Base-by-base conservation (phyloP, 2,888 invertebrate species). In the Hydraecia micacea region DNA sequence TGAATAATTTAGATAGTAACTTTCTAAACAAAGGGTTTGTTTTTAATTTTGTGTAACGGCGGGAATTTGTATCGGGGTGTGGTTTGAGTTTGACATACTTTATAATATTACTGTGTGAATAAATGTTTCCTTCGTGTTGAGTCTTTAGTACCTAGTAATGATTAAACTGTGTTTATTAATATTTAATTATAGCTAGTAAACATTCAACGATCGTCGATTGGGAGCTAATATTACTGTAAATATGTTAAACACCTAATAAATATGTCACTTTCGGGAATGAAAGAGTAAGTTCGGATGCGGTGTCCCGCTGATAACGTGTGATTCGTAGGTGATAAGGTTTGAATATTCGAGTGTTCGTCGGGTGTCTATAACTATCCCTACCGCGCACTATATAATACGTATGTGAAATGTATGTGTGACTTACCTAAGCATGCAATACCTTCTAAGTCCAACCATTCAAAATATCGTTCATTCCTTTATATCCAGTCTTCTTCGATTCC, bases 401-500 rank as follows among this genome's bases (percentile, higher is more conserved):
- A 58, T 79, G 69, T 75, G 65, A 75, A 81, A 77, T 80, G 81
- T 83, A 81, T 67, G 72, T 65, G 75, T 83, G 79, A 66, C 81
- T 87, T 87, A 90, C 70, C 84, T 90, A 90, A 75, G 75, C 87
- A 90, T 89, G 90, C 90, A 90, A 80, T 90, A 90, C 65, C 78
- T 74, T 79, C 83, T 90, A 88, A 86, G 75, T 73, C 90, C 90
- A 87, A 89, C 73, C 89, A 87, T 87, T 81, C 85, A 84, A 87
- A 86, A 90, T 88, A 86, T 88, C 87, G 73, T 81, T 86, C 91
- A 89, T 84, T 88, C 91, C 91, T 91, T 73, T 91, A 84, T 89
- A 86, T 87, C 93, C 94, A 94, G 94, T 94, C 94, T 94, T 94
- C 91, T 90, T 90, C 90, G 90, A 91, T 93, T 93, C 92, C 90